A percentile compares a stretch with the other conserved stretches of the same genome.
These are phyloP conservation scores for Triplophysa tibetana DNA, from an alignment of 2,113 vertebrate genomes.

Conservation along the genomic window DNA sequence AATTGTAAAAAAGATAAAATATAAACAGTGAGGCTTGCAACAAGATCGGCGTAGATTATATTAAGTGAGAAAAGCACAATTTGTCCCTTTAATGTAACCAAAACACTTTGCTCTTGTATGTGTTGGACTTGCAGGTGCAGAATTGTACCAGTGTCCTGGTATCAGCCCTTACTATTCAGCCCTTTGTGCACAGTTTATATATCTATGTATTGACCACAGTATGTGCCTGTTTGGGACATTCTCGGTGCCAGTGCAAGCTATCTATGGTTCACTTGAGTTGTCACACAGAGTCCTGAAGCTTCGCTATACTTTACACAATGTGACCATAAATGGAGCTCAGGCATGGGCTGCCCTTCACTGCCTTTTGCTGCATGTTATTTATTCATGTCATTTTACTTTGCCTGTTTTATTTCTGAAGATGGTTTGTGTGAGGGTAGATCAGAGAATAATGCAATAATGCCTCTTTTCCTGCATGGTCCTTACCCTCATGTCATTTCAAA, in stretches of 20 bases:
- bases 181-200: constrained; percentile 10
- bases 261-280: constrained; percentile 8
- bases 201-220: constrained; percentile 14
- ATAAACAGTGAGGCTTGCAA: too few relatives aligned
- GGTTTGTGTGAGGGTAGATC: neutral
- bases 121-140: neutral
- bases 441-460: neutral
- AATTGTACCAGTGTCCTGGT: neutral
- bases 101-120: neutral
- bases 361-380: neutral
- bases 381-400: constrained; percentile 25
- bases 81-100: neutral
- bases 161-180: neutral
- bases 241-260: neutral
- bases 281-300: neutral
- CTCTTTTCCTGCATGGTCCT: too few relatives aligned
- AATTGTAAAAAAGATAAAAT: too few relatives aligned
- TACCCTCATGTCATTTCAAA: too few relatives aligned
- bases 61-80: too few relatives aligned
- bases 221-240: constrained; percentile 12
- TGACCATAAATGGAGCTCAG: constrained; percentile 10
- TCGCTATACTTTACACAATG: constrained; percentile 10
- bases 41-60: too few relatives aligned
- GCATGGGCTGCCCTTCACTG: neutral
- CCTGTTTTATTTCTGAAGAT: constrained; percentile 15